A percentile compares a stretch with the other conserved stretches of the same genome.
Evolutionary conservation across 1,140 invertebrate species (phyloP).

Genomic region (Tetramorium parvispinum): DNA sequence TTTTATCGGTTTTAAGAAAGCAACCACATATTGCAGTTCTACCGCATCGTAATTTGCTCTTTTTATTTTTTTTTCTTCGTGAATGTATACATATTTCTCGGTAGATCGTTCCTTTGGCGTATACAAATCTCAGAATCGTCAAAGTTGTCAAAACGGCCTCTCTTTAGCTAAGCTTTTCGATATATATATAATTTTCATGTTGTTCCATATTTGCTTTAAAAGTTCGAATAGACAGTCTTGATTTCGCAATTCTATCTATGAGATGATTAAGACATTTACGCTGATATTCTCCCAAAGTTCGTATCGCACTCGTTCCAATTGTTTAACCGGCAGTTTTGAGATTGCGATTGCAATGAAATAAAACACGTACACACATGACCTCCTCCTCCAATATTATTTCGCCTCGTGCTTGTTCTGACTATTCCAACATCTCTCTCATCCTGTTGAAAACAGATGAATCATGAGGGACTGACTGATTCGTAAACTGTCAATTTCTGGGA

Average conservation of each 20-base stretch:
- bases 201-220: constrained; percentile 1
- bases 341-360: constrained; percentile 9
- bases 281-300: neutral
- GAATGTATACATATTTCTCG: constrained; percentile 41
- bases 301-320: neutral
- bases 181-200: neutral
- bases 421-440: neutral
- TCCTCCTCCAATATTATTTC: neutral
- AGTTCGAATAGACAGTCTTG: constrained; percentile 30
- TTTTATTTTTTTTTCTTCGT: constrained; percentile 35
- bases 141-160: neutral
- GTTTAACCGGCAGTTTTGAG: neutral
- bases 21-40: neutral
- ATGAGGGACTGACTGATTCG: neutral
- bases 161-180: constrained; percentile 14
- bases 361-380: constrained; percentile 3
- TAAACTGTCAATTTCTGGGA: neutral
- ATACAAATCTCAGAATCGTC: constrained; percentile 43
- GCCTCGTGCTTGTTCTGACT: neutral
- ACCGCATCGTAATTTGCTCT: constrained; percentile 29
- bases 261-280: constrained; percentile 20
- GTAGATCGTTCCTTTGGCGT: neutral
- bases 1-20: neutral
- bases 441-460: neutral
- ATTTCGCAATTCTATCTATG: constrained; percentile 1